These are phyloP conservation scores for Cheumatopsyche charites DNA, from an alignment of 1,140 invertebrate genomes.

Conservation along the genomic window DNA sequence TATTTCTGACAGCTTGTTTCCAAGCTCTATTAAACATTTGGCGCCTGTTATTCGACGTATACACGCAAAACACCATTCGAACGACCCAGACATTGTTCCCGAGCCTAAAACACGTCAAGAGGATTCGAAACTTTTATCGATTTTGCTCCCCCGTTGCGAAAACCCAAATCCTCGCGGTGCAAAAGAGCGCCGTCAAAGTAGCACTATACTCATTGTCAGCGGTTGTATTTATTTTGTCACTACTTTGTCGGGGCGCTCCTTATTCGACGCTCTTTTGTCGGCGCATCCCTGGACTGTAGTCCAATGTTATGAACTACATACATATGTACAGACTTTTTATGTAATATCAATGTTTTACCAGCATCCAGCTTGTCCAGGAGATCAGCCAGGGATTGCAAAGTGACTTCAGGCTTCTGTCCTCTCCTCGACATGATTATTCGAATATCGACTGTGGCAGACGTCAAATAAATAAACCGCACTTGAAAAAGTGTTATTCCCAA, in stretches of 20 bases:
- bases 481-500: not conserved
- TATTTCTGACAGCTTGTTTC: slow-evolving; percentile 35
- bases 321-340: no score
- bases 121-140: not conserved
- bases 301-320: no score
- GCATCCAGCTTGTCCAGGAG: not conserved
- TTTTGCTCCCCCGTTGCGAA: not conserved
- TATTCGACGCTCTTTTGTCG: no score
- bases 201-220: no score
- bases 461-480: slow-evolving; percentile 16
- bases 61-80: not conserved
- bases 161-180: not conserved
- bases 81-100: not conserved
- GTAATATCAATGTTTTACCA: not conserved
- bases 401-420: not conserved
- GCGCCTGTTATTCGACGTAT: slow-evolving; percentile 24
- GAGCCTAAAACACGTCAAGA: not conserved
- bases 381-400: not conserved
- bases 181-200: no score
- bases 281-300: no score
- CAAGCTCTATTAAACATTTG: slow-evolving; percentile 26
- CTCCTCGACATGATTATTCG: not conserved
- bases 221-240: no score
- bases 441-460: not conserved
- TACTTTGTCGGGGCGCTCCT: no score